Conservation (phyloP, 1,140 invertebrate species). For the Rhyzopertha dominica region DNA sequence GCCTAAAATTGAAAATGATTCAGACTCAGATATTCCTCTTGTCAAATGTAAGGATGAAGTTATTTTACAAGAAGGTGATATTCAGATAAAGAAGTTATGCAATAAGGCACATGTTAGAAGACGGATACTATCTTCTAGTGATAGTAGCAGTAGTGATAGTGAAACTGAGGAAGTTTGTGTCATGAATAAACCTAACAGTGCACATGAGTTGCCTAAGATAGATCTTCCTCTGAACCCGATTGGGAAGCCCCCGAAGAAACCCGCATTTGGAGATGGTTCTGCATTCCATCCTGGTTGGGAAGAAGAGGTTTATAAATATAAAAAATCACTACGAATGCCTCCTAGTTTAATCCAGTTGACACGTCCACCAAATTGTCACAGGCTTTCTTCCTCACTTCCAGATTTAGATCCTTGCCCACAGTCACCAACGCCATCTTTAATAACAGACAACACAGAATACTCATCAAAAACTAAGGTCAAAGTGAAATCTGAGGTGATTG, state of each 20-base stretch:
- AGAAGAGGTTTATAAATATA: slow-evolving; percentile 74
- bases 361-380: slow-evolving; percentile 52
- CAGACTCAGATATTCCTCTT: slow-evolving; percentile 40
- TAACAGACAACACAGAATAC: slow-evolving; percentile 47
- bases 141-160: slow-evolving; percentile 39
- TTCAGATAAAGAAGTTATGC: slow-evolving; percentile 30
- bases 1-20: slow-evolving; percentile 4
- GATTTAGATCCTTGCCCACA: slow-evolving; percentile 65
- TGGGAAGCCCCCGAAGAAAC: slow-evolving; percentile 49
- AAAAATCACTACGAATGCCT: slow-evolving; percentile 74
- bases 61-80: slow-evolving; percentile 36
- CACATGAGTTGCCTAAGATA: slow-evolving; percentile 26
- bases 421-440: slow-evolving; percentile 59
- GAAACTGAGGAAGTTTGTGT: slow-evolving; percentile 20
- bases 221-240: slow-evolving; percentile 38
- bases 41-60: slow-evolving; percentile 42
- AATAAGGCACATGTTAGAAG: slow-evolving; percentile 34
- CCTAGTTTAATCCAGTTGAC: slow-evolving; percentile 70
- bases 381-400: slow-evolving; percentile 66
- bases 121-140: slow-evolving; percentile 18
- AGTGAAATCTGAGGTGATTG: slow-evolving; percentile 49
- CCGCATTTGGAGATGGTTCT: slow-evolving; percentile 65
- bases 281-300: slow-evolving; percentile 73
- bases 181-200: too few relatives aligned
- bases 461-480: slow-evolving; percentile 26